These are phyloP conservation scores for Solen grandis DNA, from an alignment of 1,140 invertebrate species.

Conservation along the genomic window DNA sequence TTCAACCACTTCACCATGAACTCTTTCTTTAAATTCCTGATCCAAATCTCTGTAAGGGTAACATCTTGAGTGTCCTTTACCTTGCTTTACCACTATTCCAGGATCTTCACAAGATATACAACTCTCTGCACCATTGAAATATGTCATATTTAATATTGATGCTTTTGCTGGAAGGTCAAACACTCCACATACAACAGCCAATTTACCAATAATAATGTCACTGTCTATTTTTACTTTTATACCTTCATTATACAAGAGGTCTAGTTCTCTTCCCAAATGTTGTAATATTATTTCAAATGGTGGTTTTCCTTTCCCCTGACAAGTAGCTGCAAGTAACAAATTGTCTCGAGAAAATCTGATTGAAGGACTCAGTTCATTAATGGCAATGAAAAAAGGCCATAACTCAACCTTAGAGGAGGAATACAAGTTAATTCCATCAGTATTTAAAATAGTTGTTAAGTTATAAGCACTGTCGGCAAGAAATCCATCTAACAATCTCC, in stretches of 20 bases:
- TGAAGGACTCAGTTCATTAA: constrained; percentile 52
- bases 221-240: constrained; percentile 6
- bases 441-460: too few relatives aligned
- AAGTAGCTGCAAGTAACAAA: constrained; percentile 47
- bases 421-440: constrained; percentile 47
- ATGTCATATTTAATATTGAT: constrained; percentile 44
- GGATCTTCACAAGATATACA: constrained; percentile 45
- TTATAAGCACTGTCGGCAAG: too few relatives aligned
- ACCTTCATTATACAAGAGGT: constrained; percentile 8
- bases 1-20: neutral
- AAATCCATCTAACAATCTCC: constrained; percentile 36
- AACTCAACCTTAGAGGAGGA: constrained; percentile 52
- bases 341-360: constrained; percentile 55
- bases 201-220: neutral
- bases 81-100: constrained; percentile 35
- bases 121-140: constrained; percentile 38
- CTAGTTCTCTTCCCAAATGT: constrained; percentile 25
- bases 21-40: neutral
- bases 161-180: constrained; percentile 50
- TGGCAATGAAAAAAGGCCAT: constrained; percentile 57
- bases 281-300: constrained; percentile 32
- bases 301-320: constrained; percentile 61
- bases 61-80: constrained; percentile 35
- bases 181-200: constrained; percentile 30
- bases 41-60: constrained; percentile 42